phyloP scores from a whole-genome alignment of 2,113 vertebrate genomes.

The Stictonetta naevosa region DNA sequence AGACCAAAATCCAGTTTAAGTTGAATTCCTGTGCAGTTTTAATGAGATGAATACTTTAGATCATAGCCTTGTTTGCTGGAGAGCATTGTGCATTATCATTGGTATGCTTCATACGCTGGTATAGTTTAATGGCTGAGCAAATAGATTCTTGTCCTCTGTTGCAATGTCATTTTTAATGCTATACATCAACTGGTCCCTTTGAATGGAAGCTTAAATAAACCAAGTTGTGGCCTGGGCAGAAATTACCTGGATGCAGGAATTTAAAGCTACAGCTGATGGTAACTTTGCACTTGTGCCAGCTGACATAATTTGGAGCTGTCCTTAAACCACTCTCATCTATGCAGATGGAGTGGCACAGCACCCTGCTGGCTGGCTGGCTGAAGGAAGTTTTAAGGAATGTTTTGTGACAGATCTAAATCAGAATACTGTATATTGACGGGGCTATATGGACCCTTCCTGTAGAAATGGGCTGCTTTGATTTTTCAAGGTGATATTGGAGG shows the following conservation, averaged over 20 bases:
- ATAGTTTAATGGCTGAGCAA: not conserved
- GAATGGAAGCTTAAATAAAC: not conserved
- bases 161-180: not conserved
- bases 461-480: not conserved
- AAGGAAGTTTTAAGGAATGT: not conserved
- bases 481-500: not conserved
- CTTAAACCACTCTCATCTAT: not conserved
- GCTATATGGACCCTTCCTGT: not conserved
- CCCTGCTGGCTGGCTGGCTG: not conserved
- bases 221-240: not conserved
- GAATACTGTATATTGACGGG: not conserved
- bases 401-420: not conserved
- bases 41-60: not conserved
- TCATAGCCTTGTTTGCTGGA: not conserved
- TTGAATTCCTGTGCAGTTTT: not conserved
- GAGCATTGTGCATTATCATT: not conserved
- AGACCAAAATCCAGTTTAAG: not conserved
- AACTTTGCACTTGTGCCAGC: not conserved
- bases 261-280: not conserved
- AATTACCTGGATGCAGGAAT: not conserved
- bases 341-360: not conserved
- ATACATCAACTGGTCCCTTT: not conserved
- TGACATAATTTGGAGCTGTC: not conserved
- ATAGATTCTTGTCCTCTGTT: not conserved
- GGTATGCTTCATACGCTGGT: not conserved